Evolutionary conservation across 2,888 invertebrate genomes (phyloP).

Genomic region (Temnothorax unifasciatus): DNA sequence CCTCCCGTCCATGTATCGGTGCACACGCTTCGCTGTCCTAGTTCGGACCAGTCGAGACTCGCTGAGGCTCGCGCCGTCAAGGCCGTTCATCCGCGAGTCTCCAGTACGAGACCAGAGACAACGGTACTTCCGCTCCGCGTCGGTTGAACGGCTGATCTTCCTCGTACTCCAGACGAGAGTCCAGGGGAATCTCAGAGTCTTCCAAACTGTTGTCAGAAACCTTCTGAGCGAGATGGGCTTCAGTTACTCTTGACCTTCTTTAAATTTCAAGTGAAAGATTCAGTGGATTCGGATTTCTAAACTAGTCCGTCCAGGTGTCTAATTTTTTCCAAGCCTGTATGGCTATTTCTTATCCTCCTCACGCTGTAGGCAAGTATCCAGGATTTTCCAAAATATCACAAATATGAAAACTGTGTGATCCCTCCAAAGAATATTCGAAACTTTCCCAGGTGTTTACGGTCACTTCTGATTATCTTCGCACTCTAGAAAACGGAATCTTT

Average conservation of each 20-base stretch:
- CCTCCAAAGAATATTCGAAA: background rate
- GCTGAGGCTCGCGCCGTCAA: conserved; percentile 47
- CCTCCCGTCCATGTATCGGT: conserved; percentile 51
- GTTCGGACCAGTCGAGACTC: conserved; percentile 34
- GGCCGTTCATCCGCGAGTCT: conserved; percentile 54
- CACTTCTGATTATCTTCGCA: background rate
- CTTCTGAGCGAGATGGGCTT: background rate
- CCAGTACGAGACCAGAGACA: conserved; percentile 38
- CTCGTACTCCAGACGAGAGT: background rate
- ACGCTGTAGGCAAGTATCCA: background rate
- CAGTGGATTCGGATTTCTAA: background rate
- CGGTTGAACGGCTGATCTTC: conserved; percentile 9
- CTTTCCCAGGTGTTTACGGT: background rate
- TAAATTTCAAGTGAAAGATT: background rate
- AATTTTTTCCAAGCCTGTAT: background rate
- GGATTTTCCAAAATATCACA: background rate
- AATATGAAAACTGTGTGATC: background rate
- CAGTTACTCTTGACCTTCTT: background rate
- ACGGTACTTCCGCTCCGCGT: conserved; percentile 49
- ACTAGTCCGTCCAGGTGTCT: background rate
- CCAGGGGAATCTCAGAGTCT: background rate
- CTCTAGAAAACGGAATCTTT: background rate
- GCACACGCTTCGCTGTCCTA: conserved; percentile 48
- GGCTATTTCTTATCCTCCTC: background rate
- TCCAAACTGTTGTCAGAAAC: background rate